These are phyloP conservation scores for Mystacornis crossleyi DNA, from an alignment of 2,113 vertebrate species.

Conservation along the genomic window DNA sequence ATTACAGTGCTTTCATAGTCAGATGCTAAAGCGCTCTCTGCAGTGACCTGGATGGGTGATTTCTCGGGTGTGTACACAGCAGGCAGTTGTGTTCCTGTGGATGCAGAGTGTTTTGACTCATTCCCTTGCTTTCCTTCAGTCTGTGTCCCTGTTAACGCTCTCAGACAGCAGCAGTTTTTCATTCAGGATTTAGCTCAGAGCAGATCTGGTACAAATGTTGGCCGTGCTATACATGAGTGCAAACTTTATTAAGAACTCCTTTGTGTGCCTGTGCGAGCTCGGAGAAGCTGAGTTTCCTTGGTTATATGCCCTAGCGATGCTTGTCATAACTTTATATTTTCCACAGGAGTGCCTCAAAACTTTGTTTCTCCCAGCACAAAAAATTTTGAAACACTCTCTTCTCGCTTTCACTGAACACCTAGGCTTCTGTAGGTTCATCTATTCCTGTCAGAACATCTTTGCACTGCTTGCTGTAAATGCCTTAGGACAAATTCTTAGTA, in stretches of 20 bases:
- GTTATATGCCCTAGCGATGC: not conserved
- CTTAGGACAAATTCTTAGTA: not conserved
- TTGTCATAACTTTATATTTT: not conserved
- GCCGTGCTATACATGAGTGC: not conserved
- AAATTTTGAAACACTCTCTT: not conserved
- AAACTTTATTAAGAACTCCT: not conserved
- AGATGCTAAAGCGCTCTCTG: not conserved
- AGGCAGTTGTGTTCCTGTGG: not conserved
- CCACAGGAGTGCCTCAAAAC: not conserved
- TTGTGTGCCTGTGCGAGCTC: accelerated
- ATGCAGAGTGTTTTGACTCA: not conserved
- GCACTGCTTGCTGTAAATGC: not conserved
- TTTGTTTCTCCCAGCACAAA: not conserved
- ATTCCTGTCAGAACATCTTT: not conserved
- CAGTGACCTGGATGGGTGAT: not conserved
- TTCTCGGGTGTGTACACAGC: not conserved
- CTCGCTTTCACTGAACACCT: not conserved
- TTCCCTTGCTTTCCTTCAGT: not conserved
- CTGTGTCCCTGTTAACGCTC: not conserved
- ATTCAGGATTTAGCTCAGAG: not conserved
- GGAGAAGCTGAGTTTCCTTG: not conserved
- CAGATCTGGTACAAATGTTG: not conserved
- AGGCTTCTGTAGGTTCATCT: not conserved
- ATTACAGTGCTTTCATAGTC: not conserved
- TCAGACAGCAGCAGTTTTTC: not conserved